A percentile compares a stretch with the other conserved stretches of the same genome.
phyloP scores from a whole-genome alignment of 2,113 vertebrate species.

The Talpa occidentalis region DNA sequence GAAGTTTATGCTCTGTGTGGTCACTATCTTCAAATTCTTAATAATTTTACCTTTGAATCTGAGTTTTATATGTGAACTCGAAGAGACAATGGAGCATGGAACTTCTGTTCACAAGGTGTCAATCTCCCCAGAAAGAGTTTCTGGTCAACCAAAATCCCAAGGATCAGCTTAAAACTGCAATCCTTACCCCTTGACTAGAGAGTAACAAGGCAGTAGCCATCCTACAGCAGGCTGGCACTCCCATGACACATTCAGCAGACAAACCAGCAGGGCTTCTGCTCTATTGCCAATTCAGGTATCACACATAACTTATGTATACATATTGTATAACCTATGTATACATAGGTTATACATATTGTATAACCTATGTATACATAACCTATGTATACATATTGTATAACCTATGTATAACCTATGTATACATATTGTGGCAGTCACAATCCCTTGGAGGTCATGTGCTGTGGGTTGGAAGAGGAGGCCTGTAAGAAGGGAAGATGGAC shows the following conservation, averaged over 20 bases:
- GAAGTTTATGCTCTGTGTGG: neutral
- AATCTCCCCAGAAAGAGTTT: neutral
- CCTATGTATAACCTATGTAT: no score
- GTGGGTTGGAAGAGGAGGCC: neutral
- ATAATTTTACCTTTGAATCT: slow-evolving; percentile 14
- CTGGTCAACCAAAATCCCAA: neutral
- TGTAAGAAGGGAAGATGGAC: neutral
- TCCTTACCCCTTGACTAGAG: no score
- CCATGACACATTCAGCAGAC: neutral
- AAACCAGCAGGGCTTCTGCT: neutral
- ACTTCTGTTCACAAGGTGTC: neutral
- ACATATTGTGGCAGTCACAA: neutral
- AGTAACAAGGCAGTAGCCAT: neutral
- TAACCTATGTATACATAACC: no score
- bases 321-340: no score
- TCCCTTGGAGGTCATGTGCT: neutral
- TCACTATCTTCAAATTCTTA: neutral
- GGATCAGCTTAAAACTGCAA: neutral
- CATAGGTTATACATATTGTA: no score
- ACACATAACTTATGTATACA: no score
- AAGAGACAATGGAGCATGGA: neutral
- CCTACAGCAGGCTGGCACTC: neutral
- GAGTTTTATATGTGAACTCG: neutral
- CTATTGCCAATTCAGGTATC: neutral
- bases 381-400: no score